Evolutionary conservation across 92 coral and sea anemone species (phyloP), one percentile per base, ranked within the genome.

Genomic region (Metridium senile): DNA sequence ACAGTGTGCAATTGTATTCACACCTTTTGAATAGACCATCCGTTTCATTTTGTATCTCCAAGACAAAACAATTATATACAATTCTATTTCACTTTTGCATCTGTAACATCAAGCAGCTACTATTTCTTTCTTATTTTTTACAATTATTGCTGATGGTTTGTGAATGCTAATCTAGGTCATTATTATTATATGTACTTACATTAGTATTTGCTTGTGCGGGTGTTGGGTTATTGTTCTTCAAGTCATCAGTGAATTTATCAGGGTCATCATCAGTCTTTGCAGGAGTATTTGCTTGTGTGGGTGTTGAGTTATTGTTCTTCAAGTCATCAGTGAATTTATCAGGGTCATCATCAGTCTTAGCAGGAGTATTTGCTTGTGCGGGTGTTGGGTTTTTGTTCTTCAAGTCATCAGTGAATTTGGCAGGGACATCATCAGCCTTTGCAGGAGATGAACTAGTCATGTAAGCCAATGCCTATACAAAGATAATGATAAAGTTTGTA

Each of bases 401-500:
- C 45, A 70, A 13, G 25, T 70, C 59, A 49, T 30, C 62, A 45
- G 8, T 49, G 35, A 49, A 26, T 49, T 21, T 26, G 11, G 39
- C 82, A 62, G 82, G 74, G 11, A 54, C 74, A 23, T 51, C 39
- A 77, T 66, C 74, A 19, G 82, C 82, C 26, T 77, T 65, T 17
- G 74, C 73, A 47, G 82, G 82, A 33, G 82, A 75, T 25, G 81
- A 10, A 43, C 76, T 64, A 77, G 53, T 49, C 27, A 77, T 45
- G 39, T 65, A 77, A 43, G 53, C 70, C 11, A 77, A 47, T 32
- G 70, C 82, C 82, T 77, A 39, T 39, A 39, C 6, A 13, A 39
- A 39, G 6, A 39, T 13, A 39, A 39, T n/a, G 49, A 39, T 39
- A 39, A n/a, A n/a, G n/a, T n/a, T n/a, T n/a, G n/a, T 47, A 47